Percentiles rank a stretch among this genome's conserved stretches.
Conservation (phyloP, 2,797 vertebrate species). For the Pipistrellus pipistrellus region DNA sequence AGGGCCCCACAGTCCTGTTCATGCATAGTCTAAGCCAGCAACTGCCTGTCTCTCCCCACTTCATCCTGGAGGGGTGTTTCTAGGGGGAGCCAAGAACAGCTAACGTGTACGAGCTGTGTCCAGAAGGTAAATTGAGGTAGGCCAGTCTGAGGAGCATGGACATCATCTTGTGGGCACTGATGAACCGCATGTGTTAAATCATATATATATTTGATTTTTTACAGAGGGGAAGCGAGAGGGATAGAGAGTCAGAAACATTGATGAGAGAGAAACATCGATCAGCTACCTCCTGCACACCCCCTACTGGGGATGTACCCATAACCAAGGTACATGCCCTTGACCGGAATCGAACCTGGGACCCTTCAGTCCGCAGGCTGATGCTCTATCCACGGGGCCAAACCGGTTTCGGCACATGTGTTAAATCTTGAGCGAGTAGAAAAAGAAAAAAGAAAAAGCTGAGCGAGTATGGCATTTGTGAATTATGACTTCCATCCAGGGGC, state of each 20-base stretch:
- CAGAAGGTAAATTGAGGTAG: constrained; percentile 9
- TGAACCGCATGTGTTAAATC: not conserved
- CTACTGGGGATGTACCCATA: too few species aligned
- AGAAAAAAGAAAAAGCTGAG: not conserved
- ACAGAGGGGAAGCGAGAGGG: too few species aligned
- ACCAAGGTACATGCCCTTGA: too few species aligned
- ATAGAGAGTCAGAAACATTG: too few species aligned
- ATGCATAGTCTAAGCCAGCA: not conserved
- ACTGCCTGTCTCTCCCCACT: not conserved
- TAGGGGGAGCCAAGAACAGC: not conserved
- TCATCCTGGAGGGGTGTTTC: not conserved
- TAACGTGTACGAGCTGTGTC: not conserved
- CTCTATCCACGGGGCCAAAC: too few species aligned
- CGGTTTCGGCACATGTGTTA: too few species aligned
- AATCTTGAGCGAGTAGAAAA: not conserved
- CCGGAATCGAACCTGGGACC: too few species aligned
- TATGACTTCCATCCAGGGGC: not conserved
- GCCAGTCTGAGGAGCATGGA: not conserved
- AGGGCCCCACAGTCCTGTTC: not conserved
- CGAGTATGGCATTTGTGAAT: not conserved
- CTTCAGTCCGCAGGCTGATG: too few species aligned
- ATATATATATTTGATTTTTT: too few species aligned
- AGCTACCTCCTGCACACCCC: too few species aligned
- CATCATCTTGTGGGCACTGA: not conserved
- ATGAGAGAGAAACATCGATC: too few species aligned